Evolutionary conservation across 2,888 invertebrate species (phyloP), one percentile per base, ranked within the genome.

Genomic region (Sphinx pinastri): DNA sequence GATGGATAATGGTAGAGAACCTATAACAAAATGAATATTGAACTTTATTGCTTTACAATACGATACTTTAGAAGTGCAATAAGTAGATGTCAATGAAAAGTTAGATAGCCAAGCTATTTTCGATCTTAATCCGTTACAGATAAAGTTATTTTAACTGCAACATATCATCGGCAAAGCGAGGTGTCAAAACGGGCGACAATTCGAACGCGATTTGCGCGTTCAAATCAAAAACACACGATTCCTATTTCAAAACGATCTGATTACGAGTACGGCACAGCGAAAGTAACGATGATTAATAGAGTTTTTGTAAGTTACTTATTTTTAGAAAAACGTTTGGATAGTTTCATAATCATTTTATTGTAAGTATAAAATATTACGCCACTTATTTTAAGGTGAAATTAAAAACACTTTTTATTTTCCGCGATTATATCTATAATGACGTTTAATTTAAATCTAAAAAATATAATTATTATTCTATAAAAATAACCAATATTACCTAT

Each of bases 221-320:
- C 80, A 84, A 79, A 89, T 92, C 85, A 88, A 90, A 92, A 93
- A 92, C 92, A 91, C 89, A 87, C 85, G 91, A 86, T 86, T 93
- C 92, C 78, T 77, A 91, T 93, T 93, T 88, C 93, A 90, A 88
- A 89, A 83, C 81, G 78, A 66, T 74, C 76, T 69, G 71, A 71
- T 72, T 73, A 3, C 55, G 52, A 74, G 86, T 82, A 85, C 76
- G 81, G 87, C 66, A 51, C 70, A 19, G 16, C 66, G 88, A 81
- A 88, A 91, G 75, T 86, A 0, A 8, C 38, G 38, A 38, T 38
- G 38, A 71, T 25, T 2, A 25, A 25, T 25, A 25, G 25, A 1
- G 25, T 25, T 25, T 25, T 25, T 25, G 25, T 25, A 25, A 25
- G 25, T 25, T 25, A 25, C 25, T 25, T 25, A 25, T 25, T 25